Conservation (phyloP, 2,113 vertebrate species). For the Monopterus albus region DNA sequence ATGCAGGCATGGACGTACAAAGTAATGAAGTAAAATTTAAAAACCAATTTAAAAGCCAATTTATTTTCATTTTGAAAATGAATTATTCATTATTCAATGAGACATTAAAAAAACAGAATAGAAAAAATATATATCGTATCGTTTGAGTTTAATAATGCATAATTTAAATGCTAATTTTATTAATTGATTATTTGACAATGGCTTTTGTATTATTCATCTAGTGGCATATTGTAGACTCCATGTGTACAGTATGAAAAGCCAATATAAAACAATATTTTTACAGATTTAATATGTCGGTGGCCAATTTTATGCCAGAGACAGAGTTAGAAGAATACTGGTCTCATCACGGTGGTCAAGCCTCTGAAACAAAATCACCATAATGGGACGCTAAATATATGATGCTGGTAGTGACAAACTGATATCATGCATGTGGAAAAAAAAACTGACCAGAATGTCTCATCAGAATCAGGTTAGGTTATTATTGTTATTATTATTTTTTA, state of each 20-base stretch:
- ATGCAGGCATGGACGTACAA: no score
- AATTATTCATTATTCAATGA: no score
- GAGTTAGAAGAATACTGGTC: background rate
- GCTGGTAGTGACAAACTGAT: conserved; percentile 8
- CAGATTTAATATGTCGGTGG: background rate
- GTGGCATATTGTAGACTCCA: background rate
- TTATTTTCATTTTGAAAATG: no score
- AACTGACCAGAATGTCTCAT: conserved; percentile 19
- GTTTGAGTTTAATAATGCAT: no score
- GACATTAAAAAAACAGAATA: no score
- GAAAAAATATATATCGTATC: no score
- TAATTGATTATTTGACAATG: background rate
- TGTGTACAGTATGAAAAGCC: background rate
- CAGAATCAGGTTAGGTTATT: background rate
- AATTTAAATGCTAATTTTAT: background rate
- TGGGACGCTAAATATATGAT: background rate
- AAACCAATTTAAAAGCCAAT: no score
- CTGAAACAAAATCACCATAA: background rate
- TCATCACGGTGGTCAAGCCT: background rate
- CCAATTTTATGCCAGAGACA: background rate
- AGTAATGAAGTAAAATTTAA: no score
- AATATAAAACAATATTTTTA: background rate
- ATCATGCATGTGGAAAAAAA: background rate
- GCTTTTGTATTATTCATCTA: background rate
- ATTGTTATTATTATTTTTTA: background rate